These are phyloP conservation scores for Tribolium madens DNA, from an alignment of 1,140 invertebrate genomes.

Conservation along the genomic window DNA sequence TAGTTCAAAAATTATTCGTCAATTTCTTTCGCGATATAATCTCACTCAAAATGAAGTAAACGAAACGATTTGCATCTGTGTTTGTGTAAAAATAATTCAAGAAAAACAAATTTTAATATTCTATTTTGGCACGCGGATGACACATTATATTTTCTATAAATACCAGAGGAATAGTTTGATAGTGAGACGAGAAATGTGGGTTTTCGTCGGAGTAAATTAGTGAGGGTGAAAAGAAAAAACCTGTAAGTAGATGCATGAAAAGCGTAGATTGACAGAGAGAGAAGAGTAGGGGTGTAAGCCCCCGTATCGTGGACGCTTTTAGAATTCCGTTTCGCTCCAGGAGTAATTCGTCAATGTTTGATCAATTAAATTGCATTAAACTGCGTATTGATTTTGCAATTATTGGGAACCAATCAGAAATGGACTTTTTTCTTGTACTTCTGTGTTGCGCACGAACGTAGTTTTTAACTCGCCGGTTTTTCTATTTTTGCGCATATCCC, in stretches of 20 bases:
- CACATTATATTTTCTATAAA: not conserved
- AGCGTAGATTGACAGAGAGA: slow-evolving; percentile 3
- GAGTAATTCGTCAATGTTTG: slow-evolving; percentile 57
- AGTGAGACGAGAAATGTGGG: not conserved
- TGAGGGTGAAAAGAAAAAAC: slow-evolving; percentile 21
- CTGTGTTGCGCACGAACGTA: slow-evolving; percentile 58
- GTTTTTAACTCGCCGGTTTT: slow-evolving; percentile 62
- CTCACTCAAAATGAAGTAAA: no score
- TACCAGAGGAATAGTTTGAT: slow-evolving; percentile 3
- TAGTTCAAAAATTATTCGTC: no score
- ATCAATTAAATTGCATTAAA: slow-evolving; percentile 65
- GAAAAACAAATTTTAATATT: not conserved
- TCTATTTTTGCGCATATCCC: slow-evolving; percentile 66
- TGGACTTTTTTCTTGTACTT: slow-evolving; percentile 64
- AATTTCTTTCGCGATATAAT: not conserved
- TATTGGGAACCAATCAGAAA: slow-evolving; percentile 66
- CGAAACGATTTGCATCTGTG: not conserved
- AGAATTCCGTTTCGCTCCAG: slow-evolving; percentile 33
- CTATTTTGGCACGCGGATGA: slow-evolving; percentile 13
- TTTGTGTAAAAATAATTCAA: not conserved
- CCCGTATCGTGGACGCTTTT: slow-evolving; percentile 39
- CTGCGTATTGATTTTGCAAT: slow-evolving; percentile 66
- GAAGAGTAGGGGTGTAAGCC: slow-evolving; percentile 21
- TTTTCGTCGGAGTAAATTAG: not conserved
- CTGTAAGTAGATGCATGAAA: slow-evolving; percentile 41